Evolutionary conservation across 2,113 vertebrate genomes (phyloP), one percentile per base, ranked within the genome.

Genomic region (Prochilodus magdalenae): DNA sequence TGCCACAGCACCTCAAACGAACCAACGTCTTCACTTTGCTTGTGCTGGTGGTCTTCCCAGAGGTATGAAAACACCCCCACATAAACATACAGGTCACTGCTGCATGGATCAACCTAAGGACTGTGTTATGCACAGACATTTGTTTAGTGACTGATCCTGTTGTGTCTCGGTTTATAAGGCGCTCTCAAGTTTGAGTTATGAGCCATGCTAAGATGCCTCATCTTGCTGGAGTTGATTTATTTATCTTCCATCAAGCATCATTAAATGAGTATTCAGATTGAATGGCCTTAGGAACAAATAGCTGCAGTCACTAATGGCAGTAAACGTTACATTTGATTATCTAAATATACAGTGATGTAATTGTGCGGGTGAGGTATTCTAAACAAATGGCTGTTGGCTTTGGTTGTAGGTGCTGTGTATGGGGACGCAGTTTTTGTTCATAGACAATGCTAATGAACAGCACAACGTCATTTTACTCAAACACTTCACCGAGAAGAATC

Each of bases 401-500:
- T 18, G 18, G 5, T 59, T 77, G 0, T 89, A 99, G 97, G 97
- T 99, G 79, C 92, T 98, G 74, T 99, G 98, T 18, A 97, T 97
- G 93, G 97, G 98, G 40, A 97, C 96, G 24, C 96, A 96, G 78
- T 97, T 97, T 6, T 94, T 98, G 78, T 99, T 98, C 88, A 85
- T 98, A 60, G 98, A 99, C 90, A 98, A 98, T n/a, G 98, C 97
- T 47, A 99, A 98, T 0, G 98, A 99, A 70, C 95, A 94, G 47
- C 98, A 99, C 85, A 95, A 95, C 2, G 96, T 99, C 85, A 96
- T 98, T 89, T 91, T 99, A 88, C 93, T 99, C 83, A 99, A 99
- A 85, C 97, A 99, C 89, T 99, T 99, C 88, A 97, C 96, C 0
- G 97, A 99, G 88, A 99, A 98, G 79, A 99, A 98, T 91, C 94